Evolutionary conservation across 2,797 vertebrate genomes (phyloP).

Genomic region (Pachyuromys duprasi): DNA sequence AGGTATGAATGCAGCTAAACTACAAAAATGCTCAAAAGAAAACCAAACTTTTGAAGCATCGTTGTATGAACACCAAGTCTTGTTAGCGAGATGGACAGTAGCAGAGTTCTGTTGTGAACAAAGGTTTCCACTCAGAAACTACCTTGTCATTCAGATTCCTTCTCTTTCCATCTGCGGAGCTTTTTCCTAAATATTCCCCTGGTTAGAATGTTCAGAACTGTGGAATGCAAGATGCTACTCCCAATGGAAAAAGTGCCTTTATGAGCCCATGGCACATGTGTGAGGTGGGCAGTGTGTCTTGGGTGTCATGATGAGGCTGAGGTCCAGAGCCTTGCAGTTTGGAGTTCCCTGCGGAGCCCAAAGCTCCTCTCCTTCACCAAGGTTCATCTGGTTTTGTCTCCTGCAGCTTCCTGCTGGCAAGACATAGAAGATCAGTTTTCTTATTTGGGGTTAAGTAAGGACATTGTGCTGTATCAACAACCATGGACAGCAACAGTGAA

Average conservation of each 20-base stretch:
- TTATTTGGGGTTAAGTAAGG: not conserved
- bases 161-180: rapidly evolving
- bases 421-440: rapidly evolving
- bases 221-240: not conserved
- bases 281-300: no score
- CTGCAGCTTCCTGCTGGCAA: not conserved
- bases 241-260: rapidly evolving
- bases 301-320: not conserved
- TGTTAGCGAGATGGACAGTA: rapidly evolving
- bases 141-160: rapidly evolving
- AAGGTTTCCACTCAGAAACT: rapidly evolving
- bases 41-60: rapidly evolving
- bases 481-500: rapidly evolving
- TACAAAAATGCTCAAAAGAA: not conserved
- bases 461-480: rapidly evolving
- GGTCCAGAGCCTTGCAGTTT: not conserved
- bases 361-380: not conserved
- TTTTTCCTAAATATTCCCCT: not conserved
- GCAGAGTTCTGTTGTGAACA: rapidly evolving
- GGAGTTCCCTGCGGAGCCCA: rapidly evolving
- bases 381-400: not conserved
- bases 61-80: rapidly evolving
- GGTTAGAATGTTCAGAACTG: rapidly evolving
- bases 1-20: not conserved
- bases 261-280: rapidly evolving